Evolutionary conservation across 2,113 vertebrate species (phyloP).

Genomic region (Neoarius graeffei): DNA sequence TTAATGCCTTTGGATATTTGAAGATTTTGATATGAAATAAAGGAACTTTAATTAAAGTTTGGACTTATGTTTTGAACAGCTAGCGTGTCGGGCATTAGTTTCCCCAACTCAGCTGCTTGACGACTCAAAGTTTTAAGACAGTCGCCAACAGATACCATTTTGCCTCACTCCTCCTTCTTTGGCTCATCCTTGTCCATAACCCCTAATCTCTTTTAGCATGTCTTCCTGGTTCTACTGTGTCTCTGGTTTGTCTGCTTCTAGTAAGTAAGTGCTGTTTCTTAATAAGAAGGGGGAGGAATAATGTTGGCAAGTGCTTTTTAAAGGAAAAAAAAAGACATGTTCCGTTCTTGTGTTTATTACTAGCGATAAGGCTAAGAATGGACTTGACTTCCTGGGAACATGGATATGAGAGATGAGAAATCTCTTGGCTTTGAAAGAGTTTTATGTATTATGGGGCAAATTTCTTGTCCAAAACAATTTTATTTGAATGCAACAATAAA

Average conservation of each 20-base stretch:
- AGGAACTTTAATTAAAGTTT: too few relatives aligned
- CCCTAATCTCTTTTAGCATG: constrained; percentile 10
- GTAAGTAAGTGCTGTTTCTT: not conserved
- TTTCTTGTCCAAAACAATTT: not conserved
- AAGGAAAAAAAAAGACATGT: not conserved
- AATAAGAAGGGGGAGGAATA: not conserved
- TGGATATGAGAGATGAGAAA: not conserved
- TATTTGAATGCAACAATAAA: not conserved
- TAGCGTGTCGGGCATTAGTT: too few relatives aligned
- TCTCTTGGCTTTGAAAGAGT: not conserved
- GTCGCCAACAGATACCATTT: not conserved
- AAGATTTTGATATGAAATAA: too few relatives aligned
- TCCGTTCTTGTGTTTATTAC: not conserved
- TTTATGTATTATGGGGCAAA: not conserved
- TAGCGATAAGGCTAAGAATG: not conserved
- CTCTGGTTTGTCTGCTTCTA: not conserved
- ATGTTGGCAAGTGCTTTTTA: not conserved
- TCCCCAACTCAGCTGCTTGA: too few relatives aligned
- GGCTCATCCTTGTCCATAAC: not conserved
- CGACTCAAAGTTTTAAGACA: too few relatives aligned
- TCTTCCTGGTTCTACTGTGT: not conserved
- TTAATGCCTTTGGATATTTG: too few relatives aligned
- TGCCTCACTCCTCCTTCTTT: not conserved
- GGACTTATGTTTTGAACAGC: too few relatives aligned
- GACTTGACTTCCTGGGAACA: not conserved